Evolutionary conservation across 2,888 invertebrate species (phyloP).

Genomic region (Lysandra coridon): DNA sequence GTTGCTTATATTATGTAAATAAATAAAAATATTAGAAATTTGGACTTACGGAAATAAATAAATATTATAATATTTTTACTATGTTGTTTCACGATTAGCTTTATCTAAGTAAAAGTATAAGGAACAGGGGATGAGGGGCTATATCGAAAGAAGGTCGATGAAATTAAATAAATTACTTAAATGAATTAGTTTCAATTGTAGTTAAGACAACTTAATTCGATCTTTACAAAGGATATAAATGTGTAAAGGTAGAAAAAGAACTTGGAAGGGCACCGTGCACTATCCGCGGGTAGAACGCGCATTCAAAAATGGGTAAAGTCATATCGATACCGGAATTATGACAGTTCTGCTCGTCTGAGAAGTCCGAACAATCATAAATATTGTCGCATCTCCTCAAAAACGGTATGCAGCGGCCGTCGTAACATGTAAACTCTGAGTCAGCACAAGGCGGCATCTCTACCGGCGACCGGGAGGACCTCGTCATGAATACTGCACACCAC

Average conservation of each 20-base stretch:
- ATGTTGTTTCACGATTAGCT: no score
- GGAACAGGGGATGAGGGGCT: no score
- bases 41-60: no score
- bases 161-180: no score
- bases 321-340: constrained; percentile 72
- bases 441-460: constrained; percentile 70
- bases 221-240: not conserved
- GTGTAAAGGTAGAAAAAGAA: not conserved
- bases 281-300: constrained; percentile 36
- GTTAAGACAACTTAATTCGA: no score
- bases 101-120: no score
- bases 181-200: no score
- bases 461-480: constrained; percentile 61
- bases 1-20: not conserved
- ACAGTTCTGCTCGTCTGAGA: constrained; percentile 95
- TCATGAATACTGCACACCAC: constrained; percentile 65
- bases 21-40: not conserved
- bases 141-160: no score
- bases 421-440: constrained; percentile 86
- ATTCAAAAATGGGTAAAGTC: constrained; percentile 57
- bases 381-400: constrained; percentile 91
- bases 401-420: constrained; percentile 88
- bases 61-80: no score
- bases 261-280: not conserved
- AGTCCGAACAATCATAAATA: constrained; percentile 93